phyloP scores from a whole-genome alignment of 2,888 invertebrate genomes.

The Caenorhabditis becei region DNA sequence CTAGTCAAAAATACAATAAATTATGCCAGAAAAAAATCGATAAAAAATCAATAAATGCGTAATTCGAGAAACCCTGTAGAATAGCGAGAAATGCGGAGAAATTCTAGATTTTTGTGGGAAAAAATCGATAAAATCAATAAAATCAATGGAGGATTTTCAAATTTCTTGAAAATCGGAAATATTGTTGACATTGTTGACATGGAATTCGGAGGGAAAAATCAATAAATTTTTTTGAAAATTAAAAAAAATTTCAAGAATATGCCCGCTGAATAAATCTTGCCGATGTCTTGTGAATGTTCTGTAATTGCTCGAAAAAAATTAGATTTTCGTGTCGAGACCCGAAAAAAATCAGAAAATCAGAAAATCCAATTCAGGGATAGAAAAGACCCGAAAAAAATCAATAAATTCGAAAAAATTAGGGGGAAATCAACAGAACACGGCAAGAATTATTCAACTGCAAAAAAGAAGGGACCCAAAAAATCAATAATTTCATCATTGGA shows the following conservation, averaged over 20 bases:
- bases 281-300: conserved; percentile 42
- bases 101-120: neutral
- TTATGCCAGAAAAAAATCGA: neutral
- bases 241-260: conserved; percentile 38
- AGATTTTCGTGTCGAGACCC: neutral
- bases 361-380: conserved; percentile 4
- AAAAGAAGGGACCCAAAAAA: neutral
- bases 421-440: conserved; percentile 31
- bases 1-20: neutral
- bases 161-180: no score
- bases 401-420: conserved; percentile 26
- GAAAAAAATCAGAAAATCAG: neutral
- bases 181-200: conserved; percentile 21
- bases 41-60: neutral
- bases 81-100: neutral
- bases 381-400: neutral
- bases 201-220: conserved; percentile 7
- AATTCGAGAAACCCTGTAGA: neutral
- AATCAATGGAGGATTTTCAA: no score
- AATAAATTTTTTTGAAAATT: conserved; percentile 20
- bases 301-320: conserved; percentile 31
- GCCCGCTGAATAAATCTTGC: conserved; percentile 56
- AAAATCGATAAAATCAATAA: neutral
- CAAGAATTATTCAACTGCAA: conserved; percentile 44
- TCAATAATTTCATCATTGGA: no score